A percentile compares a stretch with the other conserved stretches of the same genome.
Evolutionary conservation across 2,888 invertebrate species (phyloP).

Genomic region (Plusia festucae): DNA sequence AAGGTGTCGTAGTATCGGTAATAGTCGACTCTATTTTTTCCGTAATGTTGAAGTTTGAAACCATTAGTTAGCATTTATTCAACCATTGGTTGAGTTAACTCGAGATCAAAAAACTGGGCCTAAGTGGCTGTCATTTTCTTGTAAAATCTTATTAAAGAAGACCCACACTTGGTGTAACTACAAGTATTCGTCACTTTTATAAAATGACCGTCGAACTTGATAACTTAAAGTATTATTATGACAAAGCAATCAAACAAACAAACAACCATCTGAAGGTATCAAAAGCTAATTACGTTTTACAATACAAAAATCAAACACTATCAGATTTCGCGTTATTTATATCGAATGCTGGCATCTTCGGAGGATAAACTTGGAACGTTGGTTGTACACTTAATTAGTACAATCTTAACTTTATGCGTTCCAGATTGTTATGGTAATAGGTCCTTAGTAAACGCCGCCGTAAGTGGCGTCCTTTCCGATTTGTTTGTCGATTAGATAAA

Average conservation of each 20-base stretch:
- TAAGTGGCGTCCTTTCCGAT: slow-evolving; percentile 85
- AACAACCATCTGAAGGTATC: not conserved
- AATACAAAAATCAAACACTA: slow-evolving; percentile 47
- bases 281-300: slow-evolving; percentile 32
- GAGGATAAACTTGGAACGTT: slow-evolving; percentile 72
- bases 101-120: too few relatives aligned
- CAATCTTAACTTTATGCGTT: slow-evolving; percentile 86
- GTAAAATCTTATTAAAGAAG: too few relatives aligned
- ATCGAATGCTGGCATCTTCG: slow-evolving; percentile 53
- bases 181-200: too few relatives aligned
- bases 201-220: too few relatives aligned
- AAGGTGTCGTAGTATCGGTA: not conserved
- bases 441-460: slow-evolving; percentile 66
- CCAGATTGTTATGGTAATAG: slow-evolving; percentile 86
- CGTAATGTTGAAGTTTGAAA: too few relatives aligned
- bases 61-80: too few relatives aligned
- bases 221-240: too few relatives aligned
- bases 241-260: not conserved
- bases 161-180: too few relatives aligned
- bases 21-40: not conserved
- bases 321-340: slow-evolving; percentile 59
- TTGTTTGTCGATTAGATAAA: slow-evolving; percentile 83
- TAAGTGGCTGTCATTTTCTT: too few relatives aligned
- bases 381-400: slow-evolving; percentile 83
- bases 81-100: too few relatives aligned